Evolutionary conservation across 2,113 vertebrate species (phyloP).

Genomic region (Crotophaga sulcirostris): DNA sequence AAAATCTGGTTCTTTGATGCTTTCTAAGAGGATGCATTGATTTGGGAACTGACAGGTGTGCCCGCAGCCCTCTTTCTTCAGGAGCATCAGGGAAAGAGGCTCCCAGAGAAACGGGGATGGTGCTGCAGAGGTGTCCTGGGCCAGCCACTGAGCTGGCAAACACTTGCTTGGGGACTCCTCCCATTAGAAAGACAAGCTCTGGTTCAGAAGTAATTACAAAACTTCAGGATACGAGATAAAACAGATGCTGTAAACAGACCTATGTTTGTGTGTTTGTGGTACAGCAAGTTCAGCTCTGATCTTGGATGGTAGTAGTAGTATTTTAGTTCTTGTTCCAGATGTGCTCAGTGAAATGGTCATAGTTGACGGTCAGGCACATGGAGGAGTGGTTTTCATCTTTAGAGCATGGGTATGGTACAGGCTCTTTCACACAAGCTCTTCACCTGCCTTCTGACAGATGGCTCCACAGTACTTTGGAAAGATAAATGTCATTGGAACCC

Average conservation of each 20-base stretch:
- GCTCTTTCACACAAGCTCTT: neutral
- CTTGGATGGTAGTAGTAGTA: neutral
- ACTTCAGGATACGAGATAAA: neutral
- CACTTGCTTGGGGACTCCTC: neutral
- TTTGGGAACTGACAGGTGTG: neutral
- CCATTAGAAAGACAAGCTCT: neutral
- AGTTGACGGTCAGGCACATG: rapidly evolving
- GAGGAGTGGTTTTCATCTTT: neutral
- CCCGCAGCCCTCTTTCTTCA: neutral
- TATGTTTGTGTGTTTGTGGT: neutral
- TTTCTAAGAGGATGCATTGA: neutral
- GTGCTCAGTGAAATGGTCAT: neutral
- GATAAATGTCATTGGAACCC: neutral
- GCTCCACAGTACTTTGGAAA: neutral
- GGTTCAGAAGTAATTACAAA: neutral
- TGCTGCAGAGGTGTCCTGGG: neutral
- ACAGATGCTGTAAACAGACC: neutral
- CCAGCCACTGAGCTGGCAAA: neutral
- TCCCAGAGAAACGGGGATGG: neutral
- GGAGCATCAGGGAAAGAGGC: neutral
- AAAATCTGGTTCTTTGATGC: neutral
- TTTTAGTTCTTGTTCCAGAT: neutral
- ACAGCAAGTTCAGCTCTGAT: neutral
- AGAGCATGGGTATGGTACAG: neutral
- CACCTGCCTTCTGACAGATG: neutral